Conservation (phyloP, 2,113 vertebrate species). For the Sapayoa aenigma region DNA sequence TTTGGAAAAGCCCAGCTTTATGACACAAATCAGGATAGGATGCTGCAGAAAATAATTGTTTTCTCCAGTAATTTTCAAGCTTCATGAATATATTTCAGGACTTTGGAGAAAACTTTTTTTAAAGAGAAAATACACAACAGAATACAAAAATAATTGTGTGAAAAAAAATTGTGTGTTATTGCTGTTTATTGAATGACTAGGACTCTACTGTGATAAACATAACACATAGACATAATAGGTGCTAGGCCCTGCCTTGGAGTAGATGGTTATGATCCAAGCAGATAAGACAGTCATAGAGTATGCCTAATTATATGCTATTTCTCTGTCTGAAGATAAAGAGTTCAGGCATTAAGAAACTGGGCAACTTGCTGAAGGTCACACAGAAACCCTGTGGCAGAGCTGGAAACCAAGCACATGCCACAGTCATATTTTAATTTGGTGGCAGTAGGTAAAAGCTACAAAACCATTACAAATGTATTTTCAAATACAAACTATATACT, state of each 20-base stretch:
- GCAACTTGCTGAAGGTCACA: neutral
- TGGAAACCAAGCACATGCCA: neutral
- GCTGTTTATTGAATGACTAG: neutral
- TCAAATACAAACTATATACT: neutral
- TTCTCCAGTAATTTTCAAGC: neutral
- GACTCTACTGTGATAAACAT: neutral
- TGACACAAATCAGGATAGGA: neutral
- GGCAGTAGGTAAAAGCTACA: neutral
- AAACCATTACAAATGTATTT: neutral
- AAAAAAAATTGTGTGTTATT: neutral
- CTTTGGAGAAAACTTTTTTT: neutral
- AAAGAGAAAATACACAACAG: neutral
- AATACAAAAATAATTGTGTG: neutral
- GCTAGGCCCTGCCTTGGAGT: neutral
- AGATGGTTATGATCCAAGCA: neutral
- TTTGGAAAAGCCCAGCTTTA: neutral
- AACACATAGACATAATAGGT: neutral
- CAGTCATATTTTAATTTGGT: neutral
- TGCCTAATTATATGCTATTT: neutral
- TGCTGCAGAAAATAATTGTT: neutral
- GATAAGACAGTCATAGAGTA: neutral
- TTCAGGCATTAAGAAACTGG: neutral
- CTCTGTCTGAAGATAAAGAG: neutral
- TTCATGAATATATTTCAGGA: neutral
- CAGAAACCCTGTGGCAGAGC: neutral